phyloP scores from a whole-genome alignment of 2,888 invertebrate genomes.

The Ectropis crepuscularia region DNA sequence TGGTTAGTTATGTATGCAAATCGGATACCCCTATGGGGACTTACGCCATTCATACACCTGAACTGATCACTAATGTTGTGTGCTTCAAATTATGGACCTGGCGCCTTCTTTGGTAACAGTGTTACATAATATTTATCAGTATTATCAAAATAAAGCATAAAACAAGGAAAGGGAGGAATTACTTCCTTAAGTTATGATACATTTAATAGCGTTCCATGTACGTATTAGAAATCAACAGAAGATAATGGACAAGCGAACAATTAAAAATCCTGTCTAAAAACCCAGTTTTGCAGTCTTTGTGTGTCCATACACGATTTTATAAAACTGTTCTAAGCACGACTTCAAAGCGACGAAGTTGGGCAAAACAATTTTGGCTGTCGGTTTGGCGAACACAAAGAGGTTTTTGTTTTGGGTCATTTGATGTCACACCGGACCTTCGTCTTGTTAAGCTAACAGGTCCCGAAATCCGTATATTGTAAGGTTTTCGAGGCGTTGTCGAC shows the following conservation, averaged over 20 bases:
- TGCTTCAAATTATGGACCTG: conserved; percentile 21
- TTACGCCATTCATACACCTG: conserved; percentile 51
- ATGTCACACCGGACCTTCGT: conserved; percentile 23
- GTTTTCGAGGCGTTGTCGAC: conserved; percentile 25
- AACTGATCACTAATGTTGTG: conserved; percentile 29
- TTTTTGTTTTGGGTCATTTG: conserved; percentile 25
- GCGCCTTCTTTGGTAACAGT: conserved; percentile 9
- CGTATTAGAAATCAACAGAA: not conserved
- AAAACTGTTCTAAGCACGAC: conserved; percentile 11
- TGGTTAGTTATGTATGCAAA: conserved; percentile 64
- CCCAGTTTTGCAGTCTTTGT: conserved; percentile 10
- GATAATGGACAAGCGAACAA: conserved; percentile 7
- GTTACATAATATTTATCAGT: not conserved
- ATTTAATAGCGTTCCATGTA: not conserved
- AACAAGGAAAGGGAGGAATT: too few relatives aligned
- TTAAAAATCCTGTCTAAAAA: not conserved
- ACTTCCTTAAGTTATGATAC: not conserved
- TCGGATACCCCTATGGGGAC: conserved; percentile 55
- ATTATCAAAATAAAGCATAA: too few relatives aligned
- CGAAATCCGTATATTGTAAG: conserved; percentile 16
- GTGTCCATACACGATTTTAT: conserved; percentile 6
- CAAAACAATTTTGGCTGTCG: conserved; percentile 22
- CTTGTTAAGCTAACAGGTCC: conserved; percentile 23
- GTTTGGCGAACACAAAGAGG: conserved; percentile 18
- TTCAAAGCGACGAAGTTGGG: conserved; percentile 18